Percentiles rank a stretch among this genome's conserved stretches.
Evolutionary conservation across 2,888 invertebrate species (phyloP).

Genomic region (Beris chalybata): DNA sequence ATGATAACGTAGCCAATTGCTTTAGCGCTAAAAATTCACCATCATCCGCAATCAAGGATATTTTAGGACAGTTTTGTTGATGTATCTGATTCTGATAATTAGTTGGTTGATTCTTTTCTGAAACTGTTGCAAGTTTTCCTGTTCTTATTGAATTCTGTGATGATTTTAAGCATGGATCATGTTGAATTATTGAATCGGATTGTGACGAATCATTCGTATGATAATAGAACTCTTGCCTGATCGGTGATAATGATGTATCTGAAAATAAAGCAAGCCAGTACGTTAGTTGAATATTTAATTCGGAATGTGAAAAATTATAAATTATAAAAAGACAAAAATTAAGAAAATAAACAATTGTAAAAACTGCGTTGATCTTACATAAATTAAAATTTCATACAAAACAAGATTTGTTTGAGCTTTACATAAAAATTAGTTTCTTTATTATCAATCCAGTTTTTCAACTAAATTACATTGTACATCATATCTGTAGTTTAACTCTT

Average conservation of each 20-base stretch:
- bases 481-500: too few relatives aligned
- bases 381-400: too few relatives aligned
- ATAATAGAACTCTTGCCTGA: not conserved
- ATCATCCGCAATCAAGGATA: constrained; percentile 21
- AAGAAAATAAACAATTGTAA: too few relatives aligned
- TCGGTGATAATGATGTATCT: not conserved
- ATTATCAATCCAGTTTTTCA: too few relatives aligned
- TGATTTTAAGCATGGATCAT: not conserved
- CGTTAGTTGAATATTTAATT: too few relatives aligned
- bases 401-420: too few relatives aligned
- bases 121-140: not conserved
- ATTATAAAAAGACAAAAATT: too few relatives aligned
- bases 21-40: constrained; percentile 45
- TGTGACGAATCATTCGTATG: not conserved
- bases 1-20: constrained; percentile 52
- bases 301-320: too few relatives aligned
- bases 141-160: not conserved
- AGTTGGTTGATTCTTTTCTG: not conserved
- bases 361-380: too few relatives aligned
- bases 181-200: not conserved
- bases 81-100: not conserved
- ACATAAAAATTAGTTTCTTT: too few relatives aligned
- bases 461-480: too few relatives aligned
- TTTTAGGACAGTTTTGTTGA: constrained; percentile 25
- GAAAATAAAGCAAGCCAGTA: not conserved